Percentiles rank a stretch among this genome's conserved stretches.
phyloP scores from a whole-genome alignment of 2,888 invertebrate genomes.

The Plebejus anna region DNA sequence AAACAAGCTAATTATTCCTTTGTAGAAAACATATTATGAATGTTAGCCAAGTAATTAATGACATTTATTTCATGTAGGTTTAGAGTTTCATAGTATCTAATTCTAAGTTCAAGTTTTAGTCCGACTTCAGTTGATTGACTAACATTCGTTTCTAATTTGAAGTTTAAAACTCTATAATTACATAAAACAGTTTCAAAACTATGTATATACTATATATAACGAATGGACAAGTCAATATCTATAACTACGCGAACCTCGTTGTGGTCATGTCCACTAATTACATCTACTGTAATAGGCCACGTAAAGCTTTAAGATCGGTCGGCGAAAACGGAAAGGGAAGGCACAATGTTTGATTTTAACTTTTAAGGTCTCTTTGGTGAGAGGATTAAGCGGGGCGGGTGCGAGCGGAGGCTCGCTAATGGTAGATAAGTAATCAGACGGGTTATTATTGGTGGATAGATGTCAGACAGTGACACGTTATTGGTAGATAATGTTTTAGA shows the following conservation, averaged over 20 bases:
- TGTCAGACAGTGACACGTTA: too few relatives aligned
- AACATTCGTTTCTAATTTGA: conserved; percentile 7
- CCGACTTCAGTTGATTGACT: conserved; percentile 3
- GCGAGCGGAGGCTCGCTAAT: not conserved
- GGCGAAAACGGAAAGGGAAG: not conserved
- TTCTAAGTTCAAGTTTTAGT: conserved; percentile 7
- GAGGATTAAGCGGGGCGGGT: not conserved
- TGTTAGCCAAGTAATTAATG: not conserved
- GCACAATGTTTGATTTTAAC: not conserved
- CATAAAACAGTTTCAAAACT: conserved; percentile 1
- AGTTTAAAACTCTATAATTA: not conserved
- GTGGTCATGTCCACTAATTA: not conserved
- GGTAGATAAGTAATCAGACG: too few relatives aligned
- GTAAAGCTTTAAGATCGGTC: not conserved
- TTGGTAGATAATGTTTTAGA: not conserved
- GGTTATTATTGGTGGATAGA: too few relatives aligned
- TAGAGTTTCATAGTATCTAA: not conserved
- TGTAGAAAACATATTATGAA: not conserved
- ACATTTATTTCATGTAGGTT: not conserved
- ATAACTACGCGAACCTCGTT: not conserved
- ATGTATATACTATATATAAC: conserved; percentile 23
- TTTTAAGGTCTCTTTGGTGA: not conserved
- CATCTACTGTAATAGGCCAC: not conserved
- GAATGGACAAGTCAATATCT: conserved; percentile 15
- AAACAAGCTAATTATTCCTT: not conserved